Evolutionary conservation across 2,888 invertebrate species (phyloP).

Genomic region (Cynaeus angustus): DNA sequence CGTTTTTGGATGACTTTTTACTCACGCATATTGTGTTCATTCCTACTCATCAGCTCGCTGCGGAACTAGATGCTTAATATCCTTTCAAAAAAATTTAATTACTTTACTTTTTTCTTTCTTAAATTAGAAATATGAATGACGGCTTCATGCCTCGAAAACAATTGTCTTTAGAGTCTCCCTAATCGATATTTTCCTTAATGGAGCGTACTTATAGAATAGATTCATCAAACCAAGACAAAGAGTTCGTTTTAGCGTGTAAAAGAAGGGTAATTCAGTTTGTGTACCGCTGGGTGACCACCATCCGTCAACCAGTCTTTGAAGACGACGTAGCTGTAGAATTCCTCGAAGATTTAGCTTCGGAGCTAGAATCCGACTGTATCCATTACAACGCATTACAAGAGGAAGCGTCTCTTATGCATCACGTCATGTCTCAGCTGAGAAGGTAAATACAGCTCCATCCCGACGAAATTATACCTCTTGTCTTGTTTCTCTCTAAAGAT

Average conservation of each 20-base stretch:
- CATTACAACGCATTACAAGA: conserved; percentile 77
- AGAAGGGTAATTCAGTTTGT: conserved; percentile 86
- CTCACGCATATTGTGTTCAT: conserved; percentile 89
- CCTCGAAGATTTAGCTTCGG: conserved; percentile 83
- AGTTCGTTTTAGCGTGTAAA: conserved; percentile 81
- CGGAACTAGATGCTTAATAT: conserved; percentile 85
- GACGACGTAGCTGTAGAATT: conserved; percentile 82
- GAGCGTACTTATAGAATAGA: conserved; percentile 75
- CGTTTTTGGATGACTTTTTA: conserved; percentile 87
- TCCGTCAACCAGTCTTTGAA: conserved; percentile 83
- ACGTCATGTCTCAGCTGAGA: conserved; percentile 78
- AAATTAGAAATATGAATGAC: no score
- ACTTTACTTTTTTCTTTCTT: no score
- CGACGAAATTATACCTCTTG: background rate
- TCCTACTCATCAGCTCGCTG: conserved; percentile 83
- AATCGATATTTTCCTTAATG: conserved; percentile 69
- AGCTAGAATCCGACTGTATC: conserved; percentile 79
- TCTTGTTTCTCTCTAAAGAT: conserved; percentile 59
- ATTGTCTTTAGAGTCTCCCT: no score
- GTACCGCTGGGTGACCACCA: conserved; percentile 83
- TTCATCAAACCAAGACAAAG: conserved; percentile 77
- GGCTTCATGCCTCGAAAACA: no score
- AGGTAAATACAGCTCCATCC: conserved; percentile 63
- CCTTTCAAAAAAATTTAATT: conserved; percentile 78
- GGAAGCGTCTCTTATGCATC: conserved; percentile 81